Evolutionary conservation across 2,888 invertebrate species (phyloP), one percentile per base, ranked within the genome.

Genomic region (Pantelozetes paolii): DNA sequence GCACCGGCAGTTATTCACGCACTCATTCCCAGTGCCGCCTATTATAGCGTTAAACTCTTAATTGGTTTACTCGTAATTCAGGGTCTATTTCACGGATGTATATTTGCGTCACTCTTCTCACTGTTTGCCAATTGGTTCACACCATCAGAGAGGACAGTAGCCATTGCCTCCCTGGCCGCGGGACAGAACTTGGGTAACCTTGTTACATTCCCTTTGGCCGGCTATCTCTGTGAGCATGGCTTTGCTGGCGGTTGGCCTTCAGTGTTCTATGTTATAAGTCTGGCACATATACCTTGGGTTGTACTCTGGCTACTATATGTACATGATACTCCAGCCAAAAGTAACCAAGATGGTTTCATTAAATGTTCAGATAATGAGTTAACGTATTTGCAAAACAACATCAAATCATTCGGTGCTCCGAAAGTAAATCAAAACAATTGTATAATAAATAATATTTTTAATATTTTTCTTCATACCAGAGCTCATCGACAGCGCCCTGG

Each of bases 111-210:
- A 15, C 30, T 69, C 1, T 75, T 73, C 48, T 20, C 70, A 2
- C 87, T 92, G 32, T 92, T 91, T 91, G 85, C 90, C 0, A 36
- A 71, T 26, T 75, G 75, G 75, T 75, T 73, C 40, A 54, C 75
- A n/a, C 20, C 54, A 26, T 11, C 73, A 2, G 73, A 75, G 48
- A 67, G 69, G 20, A 50, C 70, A n/a, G 15, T 23, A 5, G 73
- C 69, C 20, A 48, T 73, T 2, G 67, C 73, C 18, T 45, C 28
- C 5, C 36, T 71, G 2, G 30, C 36, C 1, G 40, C 59, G 0
- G 75, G 73, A 8, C 26, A 15, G 1, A 57, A 67, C 36, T 36
- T 73, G 1, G 75, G 75, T 1, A 73, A 42, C n/a, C 2, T 64
- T 18, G 26, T 71, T 8, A 45, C 45, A 28, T 74, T 28, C 23